Base-by-base conservation (phyloP, 2,113 vertebrate species). In the Corythoichthys haematopterus region DNA sequence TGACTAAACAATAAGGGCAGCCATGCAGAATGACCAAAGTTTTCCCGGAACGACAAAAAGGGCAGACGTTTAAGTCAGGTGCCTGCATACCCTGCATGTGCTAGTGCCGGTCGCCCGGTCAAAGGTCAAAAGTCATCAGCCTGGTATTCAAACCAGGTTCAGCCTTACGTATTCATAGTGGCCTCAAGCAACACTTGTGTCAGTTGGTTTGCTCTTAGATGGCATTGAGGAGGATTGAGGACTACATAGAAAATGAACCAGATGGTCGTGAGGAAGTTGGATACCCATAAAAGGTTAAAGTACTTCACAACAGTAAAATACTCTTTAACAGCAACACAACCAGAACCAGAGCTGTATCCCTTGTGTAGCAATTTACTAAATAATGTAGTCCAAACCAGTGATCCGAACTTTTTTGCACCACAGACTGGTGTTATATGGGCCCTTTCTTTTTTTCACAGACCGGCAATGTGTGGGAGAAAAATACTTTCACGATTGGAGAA, bases 181-280 rank as follows among this genome's bases (percentile, higher is more conserved):
- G 66, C 74, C 71, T 74, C 2, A n/a, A 69, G 72, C 62, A 62
- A 67, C 73, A 78, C 68, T 75, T 81, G 69, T 70, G 57, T 56
- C 58, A 64, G 47, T n/a, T 69, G 52, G 10, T 68, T 60, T 47
- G 1, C 37, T 35, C 75, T 69, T 51, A 70, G 69, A 72, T 65
- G 6, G 37, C 1, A 33, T 15, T 6, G 28, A 43, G 36, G 40
- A 63, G 36, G 52, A 46, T 62, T n/a, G 37, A 62, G 45, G 40
- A 74, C 48, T 71, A 67, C 14, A 9, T 1, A 46, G 36, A 70
- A 35, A 48, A 61, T 28, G 35, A 73, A 6, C 53, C 48, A 69
- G 3, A 70, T 65, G 52, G 50, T 68, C n/a, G 65, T 36, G 3
- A 58, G 28, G 62, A n/a, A 58, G 20, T 47, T 11, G 33, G 28